Evolutionary conservation across 2,113 vertebrate species (phyloP), one percentile per base, ranked within the genome.

Genomic region (Ailurus styani): DNA sequence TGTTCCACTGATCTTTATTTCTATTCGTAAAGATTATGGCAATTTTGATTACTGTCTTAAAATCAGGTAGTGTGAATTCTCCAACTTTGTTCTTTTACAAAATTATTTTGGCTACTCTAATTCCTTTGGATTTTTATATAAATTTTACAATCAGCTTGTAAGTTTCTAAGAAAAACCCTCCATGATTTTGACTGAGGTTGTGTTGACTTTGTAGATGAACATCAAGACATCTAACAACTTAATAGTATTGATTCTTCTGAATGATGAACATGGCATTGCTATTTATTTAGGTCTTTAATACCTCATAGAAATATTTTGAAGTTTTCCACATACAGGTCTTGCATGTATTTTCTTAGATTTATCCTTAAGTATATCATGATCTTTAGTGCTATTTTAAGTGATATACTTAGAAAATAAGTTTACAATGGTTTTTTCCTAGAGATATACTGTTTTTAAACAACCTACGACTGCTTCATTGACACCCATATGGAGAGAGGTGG

Each of bases 51-150:
- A 60, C 17, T 70, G 34, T 66, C 45, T 55, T 72, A 12, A 81
- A 55, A 55, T 81, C 31, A 85, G 11, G 70, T 37, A 70, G 25
- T 85, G 15, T 66, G 54, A 86, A 73, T 90, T 93, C 34, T 89
- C 13, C 25, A 75, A 14, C 18, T 85, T 90, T 7, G 14, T 55
- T 95, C 31, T 75, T 87, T 47, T 60, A 47, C 14, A 42, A 52
- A 87, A 87, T 37, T 86, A 81, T 78, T 92, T 73, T 84, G 45
- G 18, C 18, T 95, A 57, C 72, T 92, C 21, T 85, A 5, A n/a
- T 95, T 93, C 34, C 17, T 95, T 86, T 90, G 60, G 37, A 81
- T 79, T 92, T 93, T 85, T 20, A 60, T 68, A 60, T 75, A 82
- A 68, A 52, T 82, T 81, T 93, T 81, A 79, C 45, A 66, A n/a